Conservation (phyloP, 2,888 invertebrate species). For the Muscina levida region DNA sequence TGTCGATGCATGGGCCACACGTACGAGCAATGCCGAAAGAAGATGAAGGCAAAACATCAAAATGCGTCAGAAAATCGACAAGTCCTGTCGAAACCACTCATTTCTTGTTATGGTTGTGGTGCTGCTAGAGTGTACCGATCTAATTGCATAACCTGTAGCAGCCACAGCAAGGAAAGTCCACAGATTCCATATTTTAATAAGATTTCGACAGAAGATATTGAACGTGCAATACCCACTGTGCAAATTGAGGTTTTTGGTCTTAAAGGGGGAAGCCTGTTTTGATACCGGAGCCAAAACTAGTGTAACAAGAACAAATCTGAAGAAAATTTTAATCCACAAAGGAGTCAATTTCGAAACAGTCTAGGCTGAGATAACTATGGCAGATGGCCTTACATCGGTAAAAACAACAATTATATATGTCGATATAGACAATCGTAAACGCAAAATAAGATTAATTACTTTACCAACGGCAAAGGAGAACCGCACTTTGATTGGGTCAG, state of each 20-base stretch:
- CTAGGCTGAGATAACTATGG: no score
- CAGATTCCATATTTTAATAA: constrained; percentile 40
- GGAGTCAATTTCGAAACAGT: constrained; percentile 48
- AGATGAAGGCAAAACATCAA: neutral
- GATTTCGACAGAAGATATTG: constrained; percentile 42
- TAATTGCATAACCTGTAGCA: constrained; percentile 40
- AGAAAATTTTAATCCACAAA: constrained; percentile 33
- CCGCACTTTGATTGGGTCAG: neutral
- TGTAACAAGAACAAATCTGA: constrained; percentile 27
- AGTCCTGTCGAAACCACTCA: neutral
- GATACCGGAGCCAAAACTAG: constrained; percentile 53
- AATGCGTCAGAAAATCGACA: neutral
- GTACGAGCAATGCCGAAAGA: constrained; percentile 24
- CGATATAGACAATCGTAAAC: neutral
- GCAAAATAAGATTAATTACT: neutral
- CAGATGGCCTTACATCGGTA: no score
- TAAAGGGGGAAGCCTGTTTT: constrained; percentile 45
- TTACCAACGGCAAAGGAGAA: neutral
- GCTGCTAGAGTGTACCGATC: constrained; percentile 23
- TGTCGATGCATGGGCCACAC: constrained; percentile 9
- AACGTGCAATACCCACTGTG: constrained; percentile 46
- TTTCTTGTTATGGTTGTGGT: constrained; percentile 39
- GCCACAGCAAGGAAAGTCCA: constrained; percentile 18
- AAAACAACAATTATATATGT: constrained; percentile 13
- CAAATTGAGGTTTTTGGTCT: constrained; percentile 35